phyloP scores from a whole-genome alignment of 2,888 invertebrate genomes.

The Hirtodrosophila cameraria region DNA sequence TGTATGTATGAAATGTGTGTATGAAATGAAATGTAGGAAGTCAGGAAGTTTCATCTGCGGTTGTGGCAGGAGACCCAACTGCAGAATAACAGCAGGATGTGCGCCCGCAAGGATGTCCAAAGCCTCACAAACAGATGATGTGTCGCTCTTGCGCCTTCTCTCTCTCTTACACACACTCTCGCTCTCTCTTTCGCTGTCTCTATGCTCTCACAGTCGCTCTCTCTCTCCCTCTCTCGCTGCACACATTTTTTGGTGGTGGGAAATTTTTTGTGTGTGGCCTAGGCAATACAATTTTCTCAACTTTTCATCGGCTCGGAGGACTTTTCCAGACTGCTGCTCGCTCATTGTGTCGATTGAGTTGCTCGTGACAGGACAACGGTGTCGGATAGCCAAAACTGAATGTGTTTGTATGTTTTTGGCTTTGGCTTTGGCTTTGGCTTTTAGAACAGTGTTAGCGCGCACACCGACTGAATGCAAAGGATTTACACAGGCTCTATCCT shows the following conservation, averaged over 20 bases:
- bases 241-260: constrained; percentile 60
- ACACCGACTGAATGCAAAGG: constrained; percentile 55
- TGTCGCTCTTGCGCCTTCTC: not conserved
- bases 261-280: constrained; percentile 49
- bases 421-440: constrained; percentile 10
- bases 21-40: constrained; percentile 65
- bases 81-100: constrained; percentile 59
- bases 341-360: constrained; percentile 84
- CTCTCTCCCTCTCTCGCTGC: constrained; percentile 40
- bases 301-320: constrained; percentile 71
- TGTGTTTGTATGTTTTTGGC: constrained; percentile 9
- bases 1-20: constrained; percentile 23
- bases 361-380: constrained; percentile 83
- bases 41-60: constrained; percentile 75
- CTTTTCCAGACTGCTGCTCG: constrained; percentile 71
- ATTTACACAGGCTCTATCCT: constrained; percentile 50
- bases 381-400: constrained; percentile 48
- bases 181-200: not conserved
- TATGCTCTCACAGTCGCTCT: not conserved
- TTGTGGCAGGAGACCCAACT: constrained; percentile 47
- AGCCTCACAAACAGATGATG: constrained; percentile 59
- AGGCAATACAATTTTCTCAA: constrained; percentile 44
- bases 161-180: not conserved
- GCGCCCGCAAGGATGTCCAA: constrained; percentile 50
- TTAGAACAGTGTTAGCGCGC: constrained; percentile 31